Conservation (phyloP, 2,888 invertebrate species). For the Sphaeridia pumilis region DNA sequence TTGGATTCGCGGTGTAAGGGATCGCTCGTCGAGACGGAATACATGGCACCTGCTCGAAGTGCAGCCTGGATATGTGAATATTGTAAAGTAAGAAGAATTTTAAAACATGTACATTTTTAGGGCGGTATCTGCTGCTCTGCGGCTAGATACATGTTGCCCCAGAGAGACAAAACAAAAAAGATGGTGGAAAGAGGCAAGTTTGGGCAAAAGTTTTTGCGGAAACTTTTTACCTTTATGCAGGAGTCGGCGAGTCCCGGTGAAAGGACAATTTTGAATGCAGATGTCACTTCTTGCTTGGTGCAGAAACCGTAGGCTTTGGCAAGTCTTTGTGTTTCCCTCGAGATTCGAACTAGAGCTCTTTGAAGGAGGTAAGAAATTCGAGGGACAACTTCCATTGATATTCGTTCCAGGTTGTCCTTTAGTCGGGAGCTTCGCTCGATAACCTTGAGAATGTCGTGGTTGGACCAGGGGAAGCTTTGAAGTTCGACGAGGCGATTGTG, state of each 20-base stretch:
- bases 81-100: no score
- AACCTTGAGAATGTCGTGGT: slow-evolving; percentile 71
- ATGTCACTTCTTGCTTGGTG: slow-evolving; percentile 75
- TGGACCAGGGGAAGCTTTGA: slow-evolving; percentile 79
- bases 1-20: slow-evolving; percentile 68
- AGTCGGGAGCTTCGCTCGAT: slow-evolving; percentile 63
- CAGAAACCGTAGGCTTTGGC: slow-evolving; percentile 70
- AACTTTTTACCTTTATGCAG: slow-evolving; percentile 66
- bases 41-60: slow-evolving; percentile 78
- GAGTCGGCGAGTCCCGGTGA: slow-evolving; percentile 75
- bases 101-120: no score
- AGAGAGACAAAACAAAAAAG: no score
- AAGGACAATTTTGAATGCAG: slow-evolving; percentile 69
- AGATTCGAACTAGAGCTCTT: slow-evolving; percentile 69
- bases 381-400: slow-evolving; percentile 74
- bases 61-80: slow-evolving; percentile 65
- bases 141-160: no score
- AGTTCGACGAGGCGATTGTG: slow-evolving; percentile 79
- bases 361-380: slow-evolving; percentile 72
- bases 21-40: slow-evolving; percentile 67
- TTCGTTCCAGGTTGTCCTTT: slow-evolving; percentile 61
- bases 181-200: no score
- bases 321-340: slow-evolving; percentile 72
- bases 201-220: no score
- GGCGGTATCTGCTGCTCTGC: no score